Conservation (phyloP, 1,140 invertebrate genomes). For the Drosophila kohkoa region DNA sequence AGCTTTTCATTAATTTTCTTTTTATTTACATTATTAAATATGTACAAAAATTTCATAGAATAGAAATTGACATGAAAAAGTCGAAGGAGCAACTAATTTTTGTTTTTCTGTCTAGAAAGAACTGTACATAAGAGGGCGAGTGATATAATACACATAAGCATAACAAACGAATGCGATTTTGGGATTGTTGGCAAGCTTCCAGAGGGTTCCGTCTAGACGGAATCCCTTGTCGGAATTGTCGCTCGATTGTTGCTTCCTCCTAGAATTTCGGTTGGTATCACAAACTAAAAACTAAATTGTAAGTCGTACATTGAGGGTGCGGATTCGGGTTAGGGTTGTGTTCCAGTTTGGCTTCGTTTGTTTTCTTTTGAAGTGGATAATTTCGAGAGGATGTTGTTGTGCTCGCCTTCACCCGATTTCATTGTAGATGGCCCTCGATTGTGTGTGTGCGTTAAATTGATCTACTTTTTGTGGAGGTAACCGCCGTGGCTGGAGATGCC, state of each 20-base stretch:
- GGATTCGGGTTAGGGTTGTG: conserved; percentile 24
- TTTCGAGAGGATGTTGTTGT: conserved; percentile 59
- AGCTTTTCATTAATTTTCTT: conserved; percentile 63
- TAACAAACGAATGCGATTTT: conserved; percentile 36
- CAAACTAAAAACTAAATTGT: conserved; percentile 83
- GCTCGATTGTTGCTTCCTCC: conserved; percentile 45
- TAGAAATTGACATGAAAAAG: conserved; percentile 75
- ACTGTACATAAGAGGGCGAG: conserved; percentile 66
- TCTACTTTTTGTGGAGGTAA: conserved; percentile 83
- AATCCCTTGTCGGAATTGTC: conserved; percentile 26
- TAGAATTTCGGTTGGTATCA: conserved; percentile 80
- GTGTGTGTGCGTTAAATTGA: conserved; percentile 48
- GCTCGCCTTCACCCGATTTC: conserved; percentile 70
- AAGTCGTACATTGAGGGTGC: conserved; percentile 73
- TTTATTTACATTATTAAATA: conserved; percentile 84
- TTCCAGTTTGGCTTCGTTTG: conserved; percentile 18
- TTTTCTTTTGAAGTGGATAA: conserved; percentile 38
- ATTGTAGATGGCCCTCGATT: conserved; percentile 63
- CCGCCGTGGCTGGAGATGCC: conserved; percentile 72
- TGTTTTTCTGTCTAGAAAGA: conserved; percentile 61
- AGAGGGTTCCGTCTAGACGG: conserved; percentile 19
- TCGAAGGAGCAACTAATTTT: conserved; percentile 77
- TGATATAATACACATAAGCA: conserved; percentile 39
- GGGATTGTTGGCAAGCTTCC: conserved; percentile 60
- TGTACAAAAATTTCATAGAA: conserved; percentile 83